phyloP scores from a whole-genome alignment of 1,140 invertebrate species.

The Achatina immaculata region DNA sequence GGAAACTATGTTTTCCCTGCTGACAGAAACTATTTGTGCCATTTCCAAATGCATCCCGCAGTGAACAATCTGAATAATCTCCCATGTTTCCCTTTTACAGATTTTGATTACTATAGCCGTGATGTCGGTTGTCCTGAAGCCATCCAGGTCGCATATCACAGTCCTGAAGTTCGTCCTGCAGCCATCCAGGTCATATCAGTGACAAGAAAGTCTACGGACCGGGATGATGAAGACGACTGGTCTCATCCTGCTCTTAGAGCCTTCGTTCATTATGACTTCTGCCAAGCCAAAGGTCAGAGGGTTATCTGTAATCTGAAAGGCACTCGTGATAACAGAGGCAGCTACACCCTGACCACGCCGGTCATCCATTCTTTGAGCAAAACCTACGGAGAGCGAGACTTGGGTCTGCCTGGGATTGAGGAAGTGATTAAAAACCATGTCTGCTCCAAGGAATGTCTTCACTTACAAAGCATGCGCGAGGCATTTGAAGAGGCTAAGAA shows the following conservation, averaged over 20 bases:
- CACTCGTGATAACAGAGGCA: background rate
- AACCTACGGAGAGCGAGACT: background rate
- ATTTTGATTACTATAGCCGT: no score
- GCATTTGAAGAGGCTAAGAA: background rate
- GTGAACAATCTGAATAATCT: no score
- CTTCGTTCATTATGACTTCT: slow-evolving; percentile 1
- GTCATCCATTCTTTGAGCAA: slow-evolving; percentile 9
- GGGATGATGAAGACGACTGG: background rate
- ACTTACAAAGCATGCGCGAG: background rate
- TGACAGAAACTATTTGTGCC: background rate
- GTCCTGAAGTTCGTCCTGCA: no score
- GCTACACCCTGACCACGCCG: slow-evolving; percentile 10
- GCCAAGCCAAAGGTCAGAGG: background rate
- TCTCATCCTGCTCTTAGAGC: background rate
- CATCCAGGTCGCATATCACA: no score
- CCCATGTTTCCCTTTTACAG: no score
- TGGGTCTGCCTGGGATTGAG: background rate
- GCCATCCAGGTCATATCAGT: no score
- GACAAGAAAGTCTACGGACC: background rate
- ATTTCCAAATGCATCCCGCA: background rate
- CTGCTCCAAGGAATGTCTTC: background rate
- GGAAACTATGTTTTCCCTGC: background rate
- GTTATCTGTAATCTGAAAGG: background rate
- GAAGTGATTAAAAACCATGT: background rate
- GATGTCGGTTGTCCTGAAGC: no score